Conservation (phyloP, 2,113 vertebrate species). For the Takifugu bimaculatus region DNA sequence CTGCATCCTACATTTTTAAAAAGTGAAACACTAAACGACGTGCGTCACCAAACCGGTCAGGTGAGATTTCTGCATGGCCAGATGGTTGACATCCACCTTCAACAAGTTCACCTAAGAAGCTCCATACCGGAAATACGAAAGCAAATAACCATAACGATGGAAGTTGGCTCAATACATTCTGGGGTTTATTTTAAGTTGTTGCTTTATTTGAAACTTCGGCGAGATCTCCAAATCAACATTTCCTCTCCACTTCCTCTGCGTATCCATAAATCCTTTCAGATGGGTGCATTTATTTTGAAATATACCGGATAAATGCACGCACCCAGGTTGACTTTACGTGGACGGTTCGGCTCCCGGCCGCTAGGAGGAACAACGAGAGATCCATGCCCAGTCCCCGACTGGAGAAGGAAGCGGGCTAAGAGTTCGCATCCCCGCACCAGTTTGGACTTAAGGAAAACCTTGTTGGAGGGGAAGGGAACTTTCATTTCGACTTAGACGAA, state of each 20-base stretch:
- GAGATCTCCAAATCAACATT: too few species aligned
- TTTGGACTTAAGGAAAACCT: neutral
- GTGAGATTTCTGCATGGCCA: slow-evolving; percentile 45
- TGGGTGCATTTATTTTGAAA: slow-evolving; percentile 26
- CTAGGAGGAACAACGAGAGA: slow-evolving; percentile 69
- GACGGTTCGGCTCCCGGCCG: slow-evolving; percentile 58
- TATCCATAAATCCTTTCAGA: too few species aligned
- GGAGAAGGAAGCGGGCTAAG: slow-evolving; percentile 68
- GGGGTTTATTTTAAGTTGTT: neutral
- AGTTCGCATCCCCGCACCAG: slow-evolving; percentile 25
- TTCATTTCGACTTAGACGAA: slow-evolving; percentile 36
- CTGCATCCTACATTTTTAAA: slow-evolving; percentile 36
- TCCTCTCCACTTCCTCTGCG: too few species aligned
- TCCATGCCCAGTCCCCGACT: slow-evolving; percentile 35
- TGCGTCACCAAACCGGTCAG: slow-evolving; percentile 58
- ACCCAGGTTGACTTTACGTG: neutral
- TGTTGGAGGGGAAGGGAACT: slow-evolving; percentile 11
- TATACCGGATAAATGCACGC: neutral
- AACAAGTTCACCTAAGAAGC: neutral
- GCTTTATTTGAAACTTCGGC: too few species aligned
- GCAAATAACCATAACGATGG: too few species aligned
- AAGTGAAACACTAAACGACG: slow-evolving; percentile 39
- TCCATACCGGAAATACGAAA: slow-evolving; percentile 16
- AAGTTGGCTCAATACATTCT: too few species aligned
- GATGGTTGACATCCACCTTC: neutral